These are phyloP conservation scores for Peromyscus maniculatus DNA, from an alignment of 2,113 vertebrate species.

Conservation along the genomic window DNA sequence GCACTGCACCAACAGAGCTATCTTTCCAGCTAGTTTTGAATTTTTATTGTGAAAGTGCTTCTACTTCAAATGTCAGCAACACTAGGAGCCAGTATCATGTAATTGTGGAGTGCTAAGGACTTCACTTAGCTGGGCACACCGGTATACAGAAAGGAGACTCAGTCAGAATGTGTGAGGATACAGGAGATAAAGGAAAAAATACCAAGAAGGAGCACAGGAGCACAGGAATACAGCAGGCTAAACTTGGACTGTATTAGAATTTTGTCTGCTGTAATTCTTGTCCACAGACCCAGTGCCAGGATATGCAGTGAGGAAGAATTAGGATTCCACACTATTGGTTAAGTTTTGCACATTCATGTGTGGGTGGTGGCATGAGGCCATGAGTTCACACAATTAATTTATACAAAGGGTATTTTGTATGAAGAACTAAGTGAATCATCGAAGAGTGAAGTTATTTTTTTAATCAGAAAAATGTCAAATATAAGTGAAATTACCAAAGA, in stretches of 20 bases:
- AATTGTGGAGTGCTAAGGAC: neutral
- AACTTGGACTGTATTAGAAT: neutral
- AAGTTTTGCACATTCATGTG: neutral
- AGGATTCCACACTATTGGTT: neutral
- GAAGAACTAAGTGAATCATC: slow-evolving; percentile 55
- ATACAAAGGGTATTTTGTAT: slow-evolving; percentile 40
- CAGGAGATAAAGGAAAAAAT: neutral
- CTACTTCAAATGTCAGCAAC: neutral
- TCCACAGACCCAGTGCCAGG: neutral
- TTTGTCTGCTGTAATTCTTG: neutral
- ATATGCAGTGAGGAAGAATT: neutral
- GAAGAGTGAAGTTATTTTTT: slow-evolving; percentile 18
- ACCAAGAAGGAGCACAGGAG: neutral
- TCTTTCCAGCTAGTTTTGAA: neutral
- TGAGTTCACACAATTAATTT: slow-evolving; percentile 44
- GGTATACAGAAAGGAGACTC: neutral
- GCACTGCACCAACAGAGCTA: neutral
- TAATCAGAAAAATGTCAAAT: slow-evolving; percentile 63
- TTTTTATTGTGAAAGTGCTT: slow-evolving; percentile 10
- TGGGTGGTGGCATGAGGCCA: neutral
- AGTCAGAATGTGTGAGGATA: neutral
- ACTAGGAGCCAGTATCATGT: neutral
- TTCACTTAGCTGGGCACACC: neutral
- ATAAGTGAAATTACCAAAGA: slow-evolving; percentile 63
- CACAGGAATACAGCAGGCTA: neutral